Evolutionary conservation across 2,797 vertebrate genomes (phyloP), one percentile per base, ranked within the genome.

Genomic region (Gymnodraco acuticeps): DNA sequence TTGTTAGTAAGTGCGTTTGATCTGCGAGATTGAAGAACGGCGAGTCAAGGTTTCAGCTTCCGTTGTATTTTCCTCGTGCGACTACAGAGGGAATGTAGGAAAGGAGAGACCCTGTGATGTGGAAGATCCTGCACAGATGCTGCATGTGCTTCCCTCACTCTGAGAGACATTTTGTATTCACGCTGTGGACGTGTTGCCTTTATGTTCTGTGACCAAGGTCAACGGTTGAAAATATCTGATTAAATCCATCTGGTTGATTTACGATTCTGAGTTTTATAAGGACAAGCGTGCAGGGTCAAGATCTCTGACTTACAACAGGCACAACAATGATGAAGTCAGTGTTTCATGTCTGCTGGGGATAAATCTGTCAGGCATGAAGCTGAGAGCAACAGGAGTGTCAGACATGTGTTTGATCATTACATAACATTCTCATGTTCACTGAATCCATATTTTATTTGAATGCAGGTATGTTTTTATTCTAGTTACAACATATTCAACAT

Each of bases 161-260:
- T 13, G 5, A 69, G 53, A 84, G 63, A 61, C 63, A 50, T 81
- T 87, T 61, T 74, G 74, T 76, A 83, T 87, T 84, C 78, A 84
- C 38, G 74, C 12, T 10, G 65, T 58, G 70, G 81, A 78, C 52
- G 55, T 3, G 47, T 73, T 12, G 77, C 81, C 66, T 83, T 81
- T 76, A 73, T 78, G 74, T 82, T 81, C 77, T 45, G 73, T 71
- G 75, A 83, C 84, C 82, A 86, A 87, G 87, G 87, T 88, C 87
- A 77, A 65, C 1, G 1, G 78, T 62, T 58, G 50, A 69, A 87
- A 82, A 81, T 56, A 69, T 73, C 63, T 64, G 83, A 85, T 86
- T 81, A 73, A 82, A 85, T 84, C 73, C 50, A n/a, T 78, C 52
- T 56, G 70, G 60, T 69, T 87, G 75, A 70, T 74, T 67, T 78